Percentiles rank a stretch among this genome's conserved stretches.
These are phyloP conservation scores for Oscheius sp. DNA, from an alignment of 2,888 invertebrate genomes.

Conservation along the genomic window DNA sequence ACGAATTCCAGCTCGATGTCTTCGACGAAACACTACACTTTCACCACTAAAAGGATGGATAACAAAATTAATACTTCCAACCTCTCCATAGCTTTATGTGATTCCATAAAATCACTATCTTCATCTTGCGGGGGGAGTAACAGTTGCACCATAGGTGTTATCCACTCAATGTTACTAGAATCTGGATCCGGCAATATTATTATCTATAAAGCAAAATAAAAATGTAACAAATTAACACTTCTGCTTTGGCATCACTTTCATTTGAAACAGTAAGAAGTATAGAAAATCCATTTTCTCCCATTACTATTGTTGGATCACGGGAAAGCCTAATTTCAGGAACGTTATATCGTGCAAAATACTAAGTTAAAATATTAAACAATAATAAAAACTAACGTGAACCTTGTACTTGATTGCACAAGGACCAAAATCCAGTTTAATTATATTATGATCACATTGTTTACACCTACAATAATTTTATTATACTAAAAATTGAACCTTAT, in stretches of 20 bases:
- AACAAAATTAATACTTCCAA: background rate
- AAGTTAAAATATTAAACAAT: conserved; percentile 18
- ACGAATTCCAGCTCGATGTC: conserved; percentile 53
- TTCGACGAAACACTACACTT: conserved; percentile 50
- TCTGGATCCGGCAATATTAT: conserved; percentile 32
- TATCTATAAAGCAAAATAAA: conserved; percentile 13
- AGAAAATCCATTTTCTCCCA: conserved; percentile 19
- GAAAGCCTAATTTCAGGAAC: conserved; percentile 59
- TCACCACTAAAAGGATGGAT: conserved; percentile 31
- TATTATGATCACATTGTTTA: conserved; percentile 41
- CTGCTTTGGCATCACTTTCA: conserved; percentile 39
- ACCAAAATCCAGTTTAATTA: conserved; percentile 44
- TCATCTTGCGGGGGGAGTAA: conserved; percentile 35
- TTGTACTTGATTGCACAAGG: conserved; percentile 42
- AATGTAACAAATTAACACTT: conserved; percentile 22
- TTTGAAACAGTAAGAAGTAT: conserved; percentile 55
- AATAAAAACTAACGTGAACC: conserved; percentile 34
- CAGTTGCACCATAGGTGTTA: conserved; percentile 31
- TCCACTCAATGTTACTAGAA: conserved; percentile 21
- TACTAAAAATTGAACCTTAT: conserved; percentile 7
- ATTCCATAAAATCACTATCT: conserved; percentile 19
- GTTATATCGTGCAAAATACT: conserved; percentile 55
- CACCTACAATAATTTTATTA: conserved; percentile 24
- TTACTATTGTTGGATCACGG: conserved; percentile 36
- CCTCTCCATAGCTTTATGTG: background rate